Conservation (phyloP, 53 echinoderm and acorn worm genomes). For the Temnopleurus reevesii region DNA sequence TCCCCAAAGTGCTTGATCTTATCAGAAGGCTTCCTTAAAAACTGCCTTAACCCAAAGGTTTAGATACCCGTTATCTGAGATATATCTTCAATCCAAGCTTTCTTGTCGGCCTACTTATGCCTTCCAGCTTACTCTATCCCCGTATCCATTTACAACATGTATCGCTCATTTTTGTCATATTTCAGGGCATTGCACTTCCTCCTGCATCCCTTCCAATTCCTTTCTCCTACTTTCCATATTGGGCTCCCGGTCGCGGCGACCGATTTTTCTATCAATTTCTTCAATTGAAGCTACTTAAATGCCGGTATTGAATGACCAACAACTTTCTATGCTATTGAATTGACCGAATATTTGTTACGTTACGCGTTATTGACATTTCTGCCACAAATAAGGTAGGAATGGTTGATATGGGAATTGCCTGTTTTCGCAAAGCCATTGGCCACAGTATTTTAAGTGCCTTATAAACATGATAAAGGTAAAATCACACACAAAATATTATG, state of each 20-base stretch:
- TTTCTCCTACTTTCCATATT: background rate
- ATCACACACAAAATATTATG: too few species aligned
- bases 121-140: background rate
- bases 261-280: background rate
- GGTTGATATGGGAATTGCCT: too few species aligned
- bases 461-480: too few species aligned
- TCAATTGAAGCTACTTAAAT: background rate
- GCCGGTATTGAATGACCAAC: background rate
- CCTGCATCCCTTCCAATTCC: background rate
- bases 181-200: conserved; percentile 24
- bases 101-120: conserved; percentile 26
- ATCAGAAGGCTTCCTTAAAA: background rate
- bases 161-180: background rate
- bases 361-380: too few species aligned
- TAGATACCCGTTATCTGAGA: conserved; percentile 15
- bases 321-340: background rate
- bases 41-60: background rate
- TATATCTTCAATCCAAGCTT: background rate
- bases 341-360: too few species aligned
- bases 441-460: too few species aligned
- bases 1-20: conserved; percentile 1
- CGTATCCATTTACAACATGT: conserved; percentile 42
- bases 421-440: too few species aligned
- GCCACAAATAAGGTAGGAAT: too few species aligned
- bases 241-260: background rate